Conservation (phyloP, 2,797 vertebrate species). For the Gadopsis bispinosus region DNA sequence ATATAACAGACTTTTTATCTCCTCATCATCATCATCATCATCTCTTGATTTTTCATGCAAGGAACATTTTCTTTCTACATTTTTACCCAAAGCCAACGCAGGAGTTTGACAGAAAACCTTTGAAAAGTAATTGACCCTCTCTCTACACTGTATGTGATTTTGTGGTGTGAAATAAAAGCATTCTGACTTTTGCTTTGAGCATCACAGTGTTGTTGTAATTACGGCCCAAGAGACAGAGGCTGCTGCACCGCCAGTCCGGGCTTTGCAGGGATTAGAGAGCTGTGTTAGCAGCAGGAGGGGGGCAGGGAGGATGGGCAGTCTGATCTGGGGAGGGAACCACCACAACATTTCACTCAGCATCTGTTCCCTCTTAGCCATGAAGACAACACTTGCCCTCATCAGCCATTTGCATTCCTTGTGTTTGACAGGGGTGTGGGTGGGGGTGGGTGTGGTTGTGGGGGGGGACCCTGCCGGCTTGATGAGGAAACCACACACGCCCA, state of each 20-base stretch:
- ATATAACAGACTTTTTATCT: not conserved
- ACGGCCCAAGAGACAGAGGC: conserved; percentile 56
- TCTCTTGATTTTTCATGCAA: conserved; percentile 10
- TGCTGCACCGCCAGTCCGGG: conserved; percentile 51
- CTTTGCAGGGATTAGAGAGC: conserved; percentile 67
- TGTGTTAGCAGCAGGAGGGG: conserved; percentile 66
- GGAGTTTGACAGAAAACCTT: not conserved
- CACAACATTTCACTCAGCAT: conserved; percentile 82
- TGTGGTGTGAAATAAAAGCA: not conserved
- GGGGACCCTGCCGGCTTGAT: conserved; percentile 39
- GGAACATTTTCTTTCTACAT: not conserved
- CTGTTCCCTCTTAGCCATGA: conserved; percentile 82
- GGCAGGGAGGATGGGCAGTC: conserved; percentile 62
- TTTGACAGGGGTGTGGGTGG: conserved; percentile 53
- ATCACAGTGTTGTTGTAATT: conserved; percentile 35
- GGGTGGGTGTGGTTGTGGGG: too few relatives aligned
- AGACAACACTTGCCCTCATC: conserved; percentile 66
- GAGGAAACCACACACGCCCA: conserved; percentile 70
- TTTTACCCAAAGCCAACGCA: not conserved
- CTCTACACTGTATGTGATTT: not conserved
- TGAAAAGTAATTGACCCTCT: not conserved
- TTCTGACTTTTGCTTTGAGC: conserved; percentile 46
- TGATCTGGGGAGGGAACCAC: conserved; percentile 68
- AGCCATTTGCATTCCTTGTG: conserved; percentile 68
- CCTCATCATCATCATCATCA: not conserved